phyloP scores from a whole-genome alignment of 2,113 vertebrate genomes.

The Albula goreensis region DNA sequence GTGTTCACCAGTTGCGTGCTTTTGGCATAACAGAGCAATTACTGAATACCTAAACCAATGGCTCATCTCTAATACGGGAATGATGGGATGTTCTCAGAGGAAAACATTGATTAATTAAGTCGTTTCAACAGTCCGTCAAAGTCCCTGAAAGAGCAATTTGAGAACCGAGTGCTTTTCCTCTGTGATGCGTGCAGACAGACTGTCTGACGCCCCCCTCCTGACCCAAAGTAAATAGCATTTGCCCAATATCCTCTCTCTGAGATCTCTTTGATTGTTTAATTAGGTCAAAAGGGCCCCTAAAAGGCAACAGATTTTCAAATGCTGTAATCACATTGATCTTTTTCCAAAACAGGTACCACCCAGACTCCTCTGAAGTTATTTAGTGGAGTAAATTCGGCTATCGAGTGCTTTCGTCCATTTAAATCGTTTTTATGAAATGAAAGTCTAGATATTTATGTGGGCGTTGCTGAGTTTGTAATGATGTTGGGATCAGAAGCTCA shows the following conservation, averaged over 20 bases:
- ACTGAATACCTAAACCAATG: neutral
- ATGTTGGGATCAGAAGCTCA: neutral
- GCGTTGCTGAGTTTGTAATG: neutral
- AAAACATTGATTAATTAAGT: slow-evolving; percentile 4
- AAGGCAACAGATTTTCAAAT: neutral
- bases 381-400: neutral
- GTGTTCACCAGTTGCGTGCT: neutral
- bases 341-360: neutral
- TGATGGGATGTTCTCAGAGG: neutral
- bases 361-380: neutral
- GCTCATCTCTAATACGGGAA: neutral
- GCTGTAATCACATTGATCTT: neutral
- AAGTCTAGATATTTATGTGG: neutral
- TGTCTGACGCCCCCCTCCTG: neutral
- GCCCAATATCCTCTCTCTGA: neutral
- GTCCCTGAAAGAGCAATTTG: neutral
- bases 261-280: neutral
- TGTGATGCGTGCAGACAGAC: neutral
- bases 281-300: neutral
- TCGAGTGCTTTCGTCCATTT: neutral
- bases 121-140: neutral
- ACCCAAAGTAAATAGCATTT: neutral
- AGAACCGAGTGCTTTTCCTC: neutral
- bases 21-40: neutral
- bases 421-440: neutral